A percentile compares a stretch with the other conserved stretches of the same genome.
phyloP scores from a whole-genome alignment of 2,888 invertebrate species.

The Galerucella pusilla region DNA sequence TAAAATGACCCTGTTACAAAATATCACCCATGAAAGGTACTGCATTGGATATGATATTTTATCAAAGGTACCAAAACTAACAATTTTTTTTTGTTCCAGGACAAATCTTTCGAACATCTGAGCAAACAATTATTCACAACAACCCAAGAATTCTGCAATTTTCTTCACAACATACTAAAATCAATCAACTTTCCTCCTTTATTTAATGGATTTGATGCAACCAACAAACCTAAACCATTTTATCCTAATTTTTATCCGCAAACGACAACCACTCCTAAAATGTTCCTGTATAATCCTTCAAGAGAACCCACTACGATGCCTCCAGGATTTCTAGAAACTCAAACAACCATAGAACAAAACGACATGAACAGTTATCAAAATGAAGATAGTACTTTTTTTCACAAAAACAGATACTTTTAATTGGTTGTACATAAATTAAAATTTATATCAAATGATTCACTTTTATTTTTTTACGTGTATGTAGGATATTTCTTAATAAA shows the following conservation, averaged over 20 bases:
- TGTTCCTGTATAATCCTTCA: neutral
- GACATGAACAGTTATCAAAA: slow-evolving; percentile 3
- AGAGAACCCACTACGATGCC: slow-evolving; percentile 1
- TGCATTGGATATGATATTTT: neutral
- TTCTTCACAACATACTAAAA: neutral
- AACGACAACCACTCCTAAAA: neutral
- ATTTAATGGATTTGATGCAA: neutral
- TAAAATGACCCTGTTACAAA: too few species aligned
- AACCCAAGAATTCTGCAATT: slow-evolving; percentile 4
- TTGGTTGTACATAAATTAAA: neutral
- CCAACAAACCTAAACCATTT: neutral
- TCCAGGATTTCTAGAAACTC: neutral
- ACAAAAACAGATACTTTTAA: neutral
- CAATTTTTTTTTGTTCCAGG: neutral
- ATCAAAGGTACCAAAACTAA: neutral
- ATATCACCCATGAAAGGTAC: too few species aligned
- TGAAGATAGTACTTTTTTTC: neutral
- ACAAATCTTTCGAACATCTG: neutral
- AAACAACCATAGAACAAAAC: neutral
- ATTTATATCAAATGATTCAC: too few species aligned
- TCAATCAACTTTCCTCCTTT: neutral
- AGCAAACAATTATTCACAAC: neutral
- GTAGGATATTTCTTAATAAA: too few species aligned
- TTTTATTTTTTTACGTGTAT: too few species aligned
- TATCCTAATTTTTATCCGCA: neutral